Percentiles rank a stretch among this genome's conserved stretches.
phyloP scores from a whole-genome alignment of 2,113 vertebrate species.

The Platysternon megacephalum region DNA sequence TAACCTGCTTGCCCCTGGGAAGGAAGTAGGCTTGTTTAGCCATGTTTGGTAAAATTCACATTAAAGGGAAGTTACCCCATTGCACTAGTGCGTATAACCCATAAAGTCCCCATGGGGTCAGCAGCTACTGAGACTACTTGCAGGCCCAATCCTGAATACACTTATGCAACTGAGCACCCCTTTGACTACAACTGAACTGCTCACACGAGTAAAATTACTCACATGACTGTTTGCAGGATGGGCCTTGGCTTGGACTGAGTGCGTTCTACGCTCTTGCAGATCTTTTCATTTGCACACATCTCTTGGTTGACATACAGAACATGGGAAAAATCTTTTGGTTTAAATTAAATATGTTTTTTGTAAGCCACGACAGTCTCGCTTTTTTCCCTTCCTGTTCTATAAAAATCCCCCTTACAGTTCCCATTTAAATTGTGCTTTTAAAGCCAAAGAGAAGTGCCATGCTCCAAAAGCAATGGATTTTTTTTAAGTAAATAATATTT shows the following conservation, averaged over 20 bases:
- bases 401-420: background rate
- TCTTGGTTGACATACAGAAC: background rate
- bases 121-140: background rate
- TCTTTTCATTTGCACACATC: background rate
- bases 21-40: slow-evolving; percentile 2
- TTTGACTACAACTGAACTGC: background rate
- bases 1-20: background rate
- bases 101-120: background rate
- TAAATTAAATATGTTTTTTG: background rate
- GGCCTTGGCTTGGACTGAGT: background rate
- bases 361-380: background rate
- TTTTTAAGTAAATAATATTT: background rate
- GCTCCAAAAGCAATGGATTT: background rate
- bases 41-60: background rate
- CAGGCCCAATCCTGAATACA: background rate
- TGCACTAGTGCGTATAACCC: background rate
- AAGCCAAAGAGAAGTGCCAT: background rate
- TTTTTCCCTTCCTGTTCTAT: background rate
- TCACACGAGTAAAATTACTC: background rate
- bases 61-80: background rate
- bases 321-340: background rate
- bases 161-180: background rate
- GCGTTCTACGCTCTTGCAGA: background rate
- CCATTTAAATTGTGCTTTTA: background rate
- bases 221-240: background rate